Percentiles rank a stretch among this genome's conserved stretches.
Conservation (phyloP, 2,113 vertebrate species). For the Gallinago paraguaiae region DNA sequence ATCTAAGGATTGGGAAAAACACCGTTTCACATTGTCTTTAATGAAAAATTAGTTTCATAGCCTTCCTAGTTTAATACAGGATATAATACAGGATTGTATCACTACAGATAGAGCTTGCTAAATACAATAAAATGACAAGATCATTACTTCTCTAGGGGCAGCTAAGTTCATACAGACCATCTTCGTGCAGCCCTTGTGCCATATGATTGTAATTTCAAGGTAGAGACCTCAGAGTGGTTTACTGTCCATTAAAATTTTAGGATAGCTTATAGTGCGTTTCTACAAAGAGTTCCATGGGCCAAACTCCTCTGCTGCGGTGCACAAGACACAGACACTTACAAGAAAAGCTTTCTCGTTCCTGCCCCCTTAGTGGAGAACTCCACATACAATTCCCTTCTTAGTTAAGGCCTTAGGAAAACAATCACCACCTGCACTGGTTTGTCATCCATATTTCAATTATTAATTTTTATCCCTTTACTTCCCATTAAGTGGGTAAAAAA, state of each 20-base stretch:
- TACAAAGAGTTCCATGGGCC: neutral
- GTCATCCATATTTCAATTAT: neutral
- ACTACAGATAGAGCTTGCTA: neutral
- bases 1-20: neutral
- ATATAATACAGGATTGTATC: neutral
- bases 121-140: neutral
- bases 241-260: neutral
- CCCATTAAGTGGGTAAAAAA: neutral
- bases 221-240: neutral
- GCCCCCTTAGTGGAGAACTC: neutral
- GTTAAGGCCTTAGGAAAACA: neutral
- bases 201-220: neutral
- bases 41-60: neutral
- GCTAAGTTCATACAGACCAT: neutral
- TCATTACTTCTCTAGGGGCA: neutral
- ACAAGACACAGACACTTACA: neutral
- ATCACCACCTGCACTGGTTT: neutral
- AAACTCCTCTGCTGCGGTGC: neutral
- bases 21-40: neutral
- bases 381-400: neutral
- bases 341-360: neutral
- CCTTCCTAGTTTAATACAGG: neutral
- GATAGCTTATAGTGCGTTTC: neutral
- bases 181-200: neutral
- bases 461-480: constrained; percentile 17